A percentile compares a stretch with the other conserved stretches of the same genome.
Evolutionary conservation across 2,797 vertebrate genomes (phyloP).

Genomic region (Alauda arvensis): DNA sequence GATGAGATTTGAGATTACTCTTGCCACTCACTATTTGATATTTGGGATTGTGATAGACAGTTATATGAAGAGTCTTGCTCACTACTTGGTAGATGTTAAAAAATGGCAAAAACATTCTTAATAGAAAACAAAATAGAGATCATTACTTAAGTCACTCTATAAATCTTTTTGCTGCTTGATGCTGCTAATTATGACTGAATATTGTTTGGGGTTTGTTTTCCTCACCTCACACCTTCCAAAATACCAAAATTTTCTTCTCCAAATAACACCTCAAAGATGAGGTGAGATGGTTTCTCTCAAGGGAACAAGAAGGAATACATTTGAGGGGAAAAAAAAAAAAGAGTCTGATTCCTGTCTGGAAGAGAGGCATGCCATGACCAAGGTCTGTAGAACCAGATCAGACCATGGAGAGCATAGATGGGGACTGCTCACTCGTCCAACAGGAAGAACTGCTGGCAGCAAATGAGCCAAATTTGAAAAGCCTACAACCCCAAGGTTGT

Average conservation of each 20-base stretch:
- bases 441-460: neutral
- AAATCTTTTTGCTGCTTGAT: neutral
- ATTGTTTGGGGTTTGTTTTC: neutral
- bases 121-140: neutral
- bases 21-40: neutral
- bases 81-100: neutral
- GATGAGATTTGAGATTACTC: neutral
- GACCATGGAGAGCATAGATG: neutral
- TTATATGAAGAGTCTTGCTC: neutral
- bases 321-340: neutral
- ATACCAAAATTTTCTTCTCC: neutral
- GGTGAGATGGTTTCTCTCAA: neutral
- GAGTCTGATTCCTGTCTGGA: neutral
- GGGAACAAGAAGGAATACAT: neutral
- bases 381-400: neutral
- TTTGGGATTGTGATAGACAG: neutral
- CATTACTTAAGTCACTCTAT: neutral
- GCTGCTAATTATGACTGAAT: neutral
- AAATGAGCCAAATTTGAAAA: neutral
- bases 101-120: neutral
- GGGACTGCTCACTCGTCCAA: neutral
- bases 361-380: fast-evolving
- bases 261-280: neutral
- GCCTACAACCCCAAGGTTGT: neutral
- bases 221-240: neutral